Evolutionary conservation across 2,797 vertebrate genomes (phyloP).

Genomic region (Anabas testudineus): DNA sequence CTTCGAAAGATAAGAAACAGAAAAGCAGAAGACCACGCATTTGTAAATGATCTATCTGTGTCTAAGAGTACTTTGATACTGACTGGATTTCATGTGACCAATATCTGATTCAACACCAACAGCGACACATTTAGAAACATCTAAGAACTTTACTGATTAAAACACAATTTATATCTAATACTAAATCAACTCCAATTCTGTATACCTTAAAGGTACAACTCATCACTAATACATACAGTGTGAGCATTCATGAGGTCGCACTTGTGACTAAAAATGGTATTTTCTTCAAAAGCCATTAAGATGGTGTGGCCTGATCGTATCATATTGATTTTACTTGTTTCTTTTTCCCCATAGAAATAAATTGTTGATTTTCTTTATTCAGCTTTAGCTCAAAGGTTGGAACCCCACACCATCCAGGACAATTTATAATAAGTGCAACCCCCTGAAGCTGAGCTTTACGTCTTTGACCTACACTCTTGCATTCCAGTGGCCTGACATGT

Average conservation of each 20-base stretch:
- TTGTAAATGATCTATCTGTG: background rate
- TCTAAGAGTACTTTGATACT: background rate
- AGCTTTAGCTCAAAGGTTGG: constrained; percentile 18
- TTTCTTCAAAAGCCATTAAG: background rate
- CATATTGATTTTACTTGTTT: background rate
- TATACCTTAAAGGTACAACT: background rate
- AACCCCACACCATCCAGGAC: background rate
- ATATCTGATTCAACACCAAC: background rate
- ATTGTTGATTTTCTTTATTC: background rate
- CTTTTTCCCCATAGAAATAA: background rate
- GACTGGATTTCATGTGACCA: constrained; percentile 22
- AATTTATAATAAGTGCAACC: constrained; percentile 5
- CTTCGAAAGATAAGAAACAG: background rate
- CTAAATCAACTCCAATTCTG: too few species aligned
- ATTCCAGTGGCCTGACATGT: constrained; percentile 59
- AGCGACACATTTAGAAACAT: background rate
- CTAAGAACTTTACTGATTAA: too few species aligned
- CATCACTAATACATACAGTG: background rate
- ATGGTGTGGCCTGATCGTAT: background rate
- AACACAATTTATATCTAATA: too few species aligned
- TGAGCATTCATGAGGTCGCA: background rate
- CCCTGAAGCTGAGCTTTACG: constrained; percentile 23
- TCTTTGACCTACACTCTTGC: constrained; percentile 38
- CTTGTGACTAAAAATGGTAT: constrained; percentile 43
- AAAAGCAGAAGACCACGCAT: background rate